These are phyloP conservation scores for Chloropsis cyanopogon DNA, from an alignment of 2,113 vertebrate genomes.

Conservation along the genomic window DNA sequence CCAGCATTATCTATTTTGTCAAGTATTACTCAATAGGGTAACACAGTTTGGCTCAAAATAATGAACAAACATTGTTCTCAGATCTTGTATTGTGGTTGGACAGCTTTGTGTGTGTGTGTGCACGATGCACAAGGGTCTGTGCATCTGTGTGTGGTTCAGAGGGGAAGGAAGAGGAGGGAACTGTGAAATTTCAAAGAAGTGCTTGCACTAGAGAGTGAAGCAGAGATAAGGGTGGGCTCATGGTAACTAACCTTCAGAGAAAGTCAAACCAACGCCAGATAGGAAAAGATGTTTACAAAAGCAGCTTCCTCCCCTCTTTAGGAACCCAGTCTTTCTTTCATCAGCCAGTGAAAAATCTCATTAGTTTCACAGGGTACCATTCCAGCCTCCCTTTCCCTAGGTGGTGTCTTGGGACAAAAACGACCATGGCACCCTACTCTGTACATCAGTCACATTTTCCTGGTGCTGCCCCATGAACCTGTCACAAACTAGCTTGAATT, in stretches of 20 bases:
- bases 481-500: not conserved
- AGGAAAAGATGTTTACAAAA: not conserved
- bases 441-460: not conserved
- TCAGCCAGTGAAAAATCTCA: not conserved
- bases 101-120: not conserved
- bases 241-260: not conserved
- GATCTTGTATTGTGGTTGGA: not conserved
- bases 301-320: not conserved
- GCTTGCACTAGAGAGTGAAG: not conserved
- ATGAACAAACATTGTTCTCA: not conserved
- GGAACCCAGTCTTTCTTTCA: not conserved
- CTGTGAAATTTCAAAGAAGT: conserved; percentile 53
- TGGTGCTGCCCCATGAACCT: not conserved
- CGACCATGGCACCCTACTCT: not conserved
- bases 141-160: not conserved
- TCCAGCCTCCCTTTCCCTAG: not conserved
- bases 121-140: not conserved
- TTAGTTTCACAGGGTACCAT: rapidly evolving
- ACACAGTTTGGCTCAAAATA: not conserved
- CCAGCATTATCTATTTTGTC: not conserved
- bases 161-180: conserved; percentile 68
- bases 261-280: not conserved
- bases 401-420: not conserved
- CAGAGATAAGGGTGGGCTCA: conserved; percentile 11
- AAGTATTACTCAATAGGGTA: not conserved